phyloP scores from a whole-genome alignment of 2,113 vertebrate species.

The Mormyrus iriodes region DNA sequence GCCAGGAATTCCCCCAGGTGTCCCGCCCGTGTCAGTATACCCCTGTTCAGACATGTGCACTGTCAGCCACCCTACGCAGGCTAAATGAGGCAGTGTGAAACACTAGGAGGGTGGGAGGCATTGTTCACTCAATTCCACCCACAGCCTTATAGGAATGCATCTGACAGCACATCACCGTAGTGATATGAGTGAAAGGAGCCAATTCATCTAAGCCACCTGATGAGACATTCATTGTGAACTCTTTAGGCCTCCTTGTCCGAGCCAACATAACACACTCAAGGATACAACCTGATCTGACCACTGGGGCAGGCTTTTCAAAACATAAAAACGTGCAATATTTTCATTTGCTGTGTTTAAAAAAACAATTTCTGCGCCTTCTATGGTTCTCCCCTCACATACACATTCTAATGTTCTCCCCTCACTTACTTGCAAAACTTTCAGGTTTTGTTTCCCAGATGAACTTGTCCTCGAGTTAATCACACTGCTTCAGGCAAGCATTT shows the following conservation, averaged over 20 bases:
- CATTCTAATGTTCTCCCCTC: no score
- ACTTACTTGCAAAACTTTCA: neutral
- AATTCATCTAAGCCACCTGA: neutral
- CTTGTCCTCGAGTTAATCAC: neutral
- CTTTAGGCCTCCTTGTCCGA: neutral
- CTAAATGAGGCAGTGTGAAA: neutral
- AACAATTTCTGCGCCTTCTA: neutral
- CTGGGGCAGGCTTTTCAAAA: neutral
- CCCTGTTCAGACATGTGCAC: neutral
- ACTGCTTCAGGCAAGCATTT: neutral
- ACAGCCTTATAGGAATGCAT: neutral
- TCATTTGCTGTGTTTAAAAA: neutral
- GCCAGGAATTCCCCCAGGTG: neutral
- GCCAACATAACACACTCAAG: neutral
- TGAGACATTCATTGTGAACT: neutral
- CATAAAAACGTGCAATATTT: neutral
- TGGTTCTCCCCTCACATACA: neutral
- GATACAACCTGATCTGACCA: neutral
- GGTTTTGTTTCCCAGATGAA: neutral
- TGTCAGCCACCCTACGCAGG: neutral
- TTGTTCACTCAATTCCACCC: neutral
- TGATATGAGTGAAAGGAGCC: neutral
- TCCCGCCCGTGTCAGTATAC: neutral
- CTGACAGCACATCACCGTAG: neutral
- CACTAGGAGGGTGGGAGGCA: neutral